Conservation (phyloP, 2,797 vertebrate genomes). For the Spondyliosoma cantharus region DNA sequence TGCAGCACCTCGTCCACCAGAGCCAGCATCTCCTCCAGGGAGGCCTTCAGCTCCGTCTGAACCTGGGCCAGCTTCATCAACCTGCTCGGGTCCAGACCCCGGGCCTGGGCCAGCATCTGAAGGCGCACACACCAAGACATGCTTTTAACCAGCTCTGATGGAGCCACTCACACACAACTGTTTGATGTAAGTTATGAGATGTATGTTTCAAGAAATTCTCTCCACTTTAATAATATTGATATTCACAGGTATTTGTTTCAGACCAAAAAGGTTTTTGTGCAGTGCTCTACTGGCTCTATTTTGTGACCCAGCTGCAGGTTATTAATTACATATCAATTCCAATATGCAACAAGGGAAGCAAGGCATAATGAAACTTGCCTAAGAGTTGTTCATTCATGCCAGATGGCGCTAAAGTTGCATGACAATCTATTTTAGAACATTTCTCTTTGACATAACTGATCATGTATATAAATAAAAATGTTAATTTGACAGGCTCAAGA, state of each 20-base stretch:
- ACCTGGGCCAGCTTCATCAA: conserved; percentile 88
- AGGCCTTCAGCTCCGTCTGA: conserved; percentile 85
- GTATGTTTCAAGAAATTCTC: background rate
- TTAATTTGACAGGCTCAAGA: background rate
- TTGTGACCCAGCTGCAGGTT: no score
- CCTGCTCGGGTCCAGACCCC: conserved; percentile 84
- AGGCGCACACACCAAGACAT: conserved; percentile 15
- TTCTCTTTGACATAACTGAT: no score
- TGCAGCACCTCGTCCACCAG: conserved; percentile 90
- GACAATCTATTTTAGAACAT: no score
- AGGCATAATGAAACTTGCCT: no score
- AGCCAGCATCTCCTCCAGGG: conserved; percentile 90
- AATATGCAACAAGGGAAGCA: no score
- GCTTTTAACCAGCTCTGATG: conserved; percentile 6
- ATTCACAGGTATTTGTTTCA: no score
- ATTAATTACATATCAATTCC: no score
- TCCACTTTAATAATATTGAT: background rate
- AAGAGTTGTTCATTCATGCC: background rate
- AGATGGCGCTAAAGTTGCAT: background rate
- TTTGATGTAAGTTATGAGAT: background rate
- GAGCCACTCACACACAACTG: conserved; percentile 8
- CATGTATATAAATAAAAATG: background rate
- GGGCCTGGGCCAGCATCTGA: conserved; percentile 91
- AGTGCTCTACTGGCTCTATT: background rate
- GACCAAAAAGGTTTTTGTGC: background rate